phyloP scores from a whole-genome alignment of 1,140 invertebrate species.

The Periplaneta americana region DNA sequence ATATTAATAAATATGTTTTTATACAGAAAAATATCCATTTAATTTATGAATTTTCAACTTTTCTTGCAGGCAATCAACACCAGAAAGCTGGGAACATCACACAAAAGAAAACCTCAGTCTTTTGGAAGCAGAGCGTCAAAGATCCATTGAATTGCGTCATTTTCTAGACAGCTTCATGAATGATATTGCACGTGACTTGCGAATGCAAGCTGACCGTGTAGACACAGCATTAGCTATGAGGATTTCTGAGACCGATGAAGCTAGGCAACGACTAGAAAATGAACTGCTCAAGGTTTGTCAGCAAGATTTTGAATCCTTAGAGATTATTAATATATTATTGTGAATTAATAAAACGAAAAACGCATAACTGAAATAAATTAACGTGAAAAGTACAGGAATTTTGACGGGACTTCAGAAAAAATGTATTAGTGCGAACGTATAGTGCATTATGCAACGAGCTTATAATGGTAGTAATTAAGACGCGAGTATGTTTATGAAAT shows the following conservation, averaged over 20 bases:
- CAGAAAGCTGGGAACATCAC: conserved; percentile 64
- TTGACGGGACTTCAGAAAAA: too few species aligned
- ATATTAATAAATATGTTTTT: too few species aligned
- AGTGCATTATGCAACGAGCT: too few species aligned
- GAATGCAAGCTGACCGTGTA: conserved; percentile 64
- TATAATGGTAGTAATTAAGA: too few species aligned
- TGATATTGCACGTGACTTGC: conserved; percentile 59
- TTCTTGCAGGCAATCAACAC: conserved; percentile 51
- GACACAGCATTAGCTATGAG: conserved; percentile 58
- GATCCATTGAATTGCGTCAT: conserved; percentile 53
- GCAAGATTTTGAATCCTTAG: not conserved
- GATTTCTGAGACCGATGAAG: conserved; percentile 34
- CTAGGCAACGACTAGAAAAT: conserved; percentile 24
- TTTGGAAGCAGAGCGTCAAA: conserved; percentile 54
- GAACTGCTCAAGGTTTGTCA: conserved; percentile 23
- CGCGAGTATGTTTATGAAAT: too few species aligned
- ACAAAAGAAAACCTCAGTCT: conserved; percentile 57
- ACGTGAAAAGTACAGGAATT: too few species aligned
- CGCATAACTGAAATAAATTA: too few species aligned
- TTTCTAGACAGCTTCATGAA: conserved; percentile 53
- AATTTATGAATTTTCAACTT: too few species aligned
- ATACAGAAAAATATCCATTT: too few species aligned
- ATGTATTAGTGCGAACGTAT: too few species aligned
- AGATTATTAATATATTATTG: not conserved
- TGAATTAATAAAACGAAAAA: not conserved